Conservation (phyloP, 2,888 invertebrate species). For the Orthosia cruda region DNA sequence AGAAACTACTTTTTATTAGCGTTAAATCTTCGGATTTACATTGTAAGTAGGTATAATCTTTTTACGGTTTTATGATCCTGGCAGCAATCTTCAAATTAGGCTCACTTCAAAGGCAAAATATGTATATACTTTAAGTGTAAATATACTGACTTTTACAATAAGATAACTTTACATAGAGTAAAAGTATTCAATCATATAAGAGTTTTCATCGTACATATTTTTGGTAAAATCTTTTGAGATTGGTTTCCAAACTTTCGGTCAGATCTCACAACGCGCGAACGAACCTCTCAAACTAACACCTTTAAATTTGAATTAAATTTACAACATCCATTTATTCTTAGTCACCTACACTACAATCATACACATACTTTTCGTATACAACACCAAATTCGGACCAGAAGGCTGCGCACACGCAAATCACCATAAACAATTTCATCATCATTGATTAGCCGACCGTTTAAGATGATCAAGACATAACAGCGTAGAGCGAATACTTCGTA, state of each 20-base stretch:
- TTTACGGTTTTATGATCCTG: conserved; percentile 22
- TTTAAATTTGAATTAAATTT: too few relatives aligned
- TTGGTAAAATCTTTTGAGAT: too few relatives aligned
- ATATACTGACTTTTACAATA: too few relatives aligned
- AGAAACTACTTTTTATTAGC: conserved; percentile 45
- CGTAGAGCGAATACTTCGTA: conserved; percentile 23
- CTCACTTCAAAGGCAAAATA: too few relatives aligned
- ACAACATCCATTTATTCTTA: neutral
- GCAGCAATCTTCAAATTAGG: too few relatives aligned
- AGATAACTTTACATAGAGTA: too few relatives aligned
- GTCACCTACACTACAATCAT: neutral
- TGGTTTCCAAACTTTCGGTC: too few relatives aligned
- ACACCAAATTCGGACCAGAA: conserved; percentile 4
- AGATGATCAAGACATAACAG: conserved; percentile 47
- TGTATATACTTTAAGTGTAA: too few relatives aligned
- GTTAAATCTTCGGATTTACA: conserved; percentile 43
- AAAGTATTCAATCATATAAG: too few relatives aligned
- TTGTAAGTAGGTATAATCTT: conserved; percentile 37
- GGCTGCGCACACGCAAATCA: conserved; percentile 7
- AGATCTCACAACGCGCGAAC: too few relatives aligned
- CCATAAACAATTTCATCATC: conserved; percentile 56
- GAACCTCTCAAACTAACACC: too few relatives aligned
- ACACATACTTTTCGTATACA: neutral
- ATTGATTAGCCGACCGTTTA: conserved; percentile 44
- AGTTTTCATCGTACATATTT: too few relatives aligned